A percentile compares a stretch with the other conserved stretches of the same genome.
These are phyloP conservation scores for Strigamia maritima DNA, from an alignment of 2,888 invertebrate genomes.

Conservation along the genomic window DNA sequence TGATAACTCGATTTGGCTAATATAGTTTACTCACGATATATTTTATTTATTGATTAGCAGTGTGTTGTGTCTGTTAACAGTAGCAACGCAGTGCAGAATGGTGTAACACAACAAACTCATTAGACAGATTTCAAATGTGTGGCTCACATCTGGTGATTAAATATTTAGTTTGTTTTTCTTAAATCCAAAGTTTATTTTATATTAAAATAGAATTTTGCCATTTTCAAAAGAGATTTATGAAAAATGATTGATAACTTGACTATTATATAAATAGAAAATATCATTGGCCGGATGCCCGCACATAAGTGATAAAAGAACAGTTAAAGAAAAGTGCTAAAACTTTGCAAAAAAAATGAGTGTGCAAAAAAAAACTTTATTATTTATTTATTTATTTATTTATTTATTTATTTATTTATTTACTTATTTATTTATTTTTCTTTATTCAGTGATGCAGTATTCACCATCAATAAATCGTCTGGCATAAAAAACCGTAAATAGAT, in stretches of 20 bases:
- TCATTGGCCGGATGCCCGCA: background rate
- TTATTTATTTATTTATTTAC: no score
- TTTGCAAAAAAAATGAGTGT: no score
- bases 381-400: no score
- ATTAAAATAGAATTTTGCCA: background rate
- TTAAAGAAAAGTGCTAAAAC: no score
- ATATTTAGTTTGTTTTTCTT: no score
- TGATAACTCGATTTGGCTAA: background rate
- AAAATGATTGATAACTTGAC: background rate
- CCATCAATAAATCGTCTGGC: background rate
- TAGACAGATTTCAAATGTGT: no score
- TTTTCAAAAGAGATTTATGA: background rate
- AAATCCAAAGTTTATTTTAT: no score
- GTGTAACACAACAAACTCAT: no score
- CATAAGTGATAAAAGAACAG: background rate
- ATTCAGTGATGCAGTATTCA: background rate
- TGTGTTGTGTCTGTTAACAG: no score
- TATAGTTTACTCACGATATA: background rate
- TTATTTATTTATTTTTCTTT: background rate
- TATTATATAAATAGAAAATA: conserved; percentile 4
- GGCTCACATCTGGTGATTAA: no score
- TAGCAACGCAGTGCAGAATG: no score
- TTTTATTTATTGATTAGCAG: background rate
- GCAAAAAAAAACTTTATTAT: no score
- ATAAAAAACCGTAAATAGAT: background rate